Evolutionary conservation across 1,140 invertebrate genomes (phyloP).

Genomic region (Ips nitidus): DNA sequence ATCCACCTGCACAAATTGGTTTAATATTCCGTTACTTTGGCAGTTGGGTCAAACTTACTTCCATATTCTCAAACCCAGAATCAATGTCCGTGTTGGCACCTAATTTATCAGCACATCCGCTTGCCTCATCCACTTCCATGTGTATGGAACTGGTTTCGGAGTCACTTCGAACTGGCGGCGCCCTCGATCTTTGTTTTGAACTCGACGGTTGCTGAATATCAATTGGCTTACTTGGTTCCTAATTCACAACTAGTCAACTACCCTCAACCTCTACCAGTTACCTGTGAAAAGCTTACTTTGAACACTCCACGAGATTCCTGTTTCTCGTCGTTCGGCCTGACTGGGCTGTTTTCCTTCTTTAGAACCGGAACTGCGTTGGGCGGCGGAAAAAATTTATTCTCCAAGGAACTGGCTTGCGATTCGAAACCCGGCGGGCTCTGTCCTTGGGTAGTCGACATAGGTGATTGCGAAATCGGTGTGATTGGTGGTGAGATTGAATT

Average conservation of each 20-base stretch:
- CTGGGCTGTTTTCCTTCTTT: not conserved
- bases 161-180: conserved; percentile 45
- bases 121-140: conserved; percentile 63
- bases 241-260: conserved; percentile 2
- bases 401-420: conserved; percentile 27
- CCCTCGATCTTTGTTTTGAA: conserved; percentile 39
- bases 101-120: conserved; percentile 53
- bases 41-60: conserved; percentile 54
- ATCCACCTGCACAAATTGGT: conserved; percentile 41
- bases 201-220: conserved; percentile 46
- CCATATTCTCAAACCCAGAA: conserved; percentile 76
- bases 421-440: conserved; percentile 47
- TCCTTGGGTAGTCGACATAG: conserved; percentile 42
- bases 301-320: conserved; percentile 41
- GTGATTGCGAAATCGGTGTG: conserved; percentile 48
- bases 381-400: conserved; percentile 34
- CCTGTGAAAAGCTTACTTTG: conserved; percentile 27
- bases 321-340: conserved; percentile 7
- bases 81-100: conserved; percentile 65
- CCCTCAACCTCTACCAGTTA: not conserved
- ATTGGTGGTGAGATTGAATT: conserved; percentile 48
- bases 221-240: conserved; percentile 47
- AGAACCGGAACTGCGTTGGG: conserved; percentile 1
- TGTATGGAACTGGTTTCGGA: conserved; percentile 52
- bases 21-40: not conserved